These are phyloP conservation scores for Gallinago nigripennis DNA, from an alignment of 2,797 vertebrate genomes.

Conservation along the genomic window DNA sequence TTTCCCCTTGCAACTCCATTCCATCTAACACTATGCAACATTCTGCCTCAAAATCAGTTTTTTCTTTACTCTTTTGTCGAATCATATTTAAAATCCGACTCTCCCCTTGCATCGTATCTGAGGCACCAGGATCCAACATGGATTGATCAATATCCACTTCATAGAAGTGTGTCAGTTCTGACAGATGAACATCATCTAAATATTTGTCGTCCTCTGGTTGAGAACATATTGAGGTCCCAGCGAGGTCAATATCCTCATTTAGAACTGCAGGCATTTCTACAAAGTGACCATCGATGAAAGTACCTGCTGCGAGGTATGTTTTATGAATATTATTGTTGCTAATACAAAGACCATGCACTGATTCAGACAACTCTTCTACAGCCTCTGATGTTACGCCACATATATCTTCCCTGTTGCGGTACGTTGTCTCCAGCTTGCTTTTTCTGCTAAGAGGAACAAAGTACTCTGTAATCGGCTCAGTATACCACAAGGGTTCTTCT, in stretches of 20 bases:
- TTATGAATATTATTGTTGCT: conserved; percentile 88
- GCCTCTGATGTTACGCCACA: conserved; percentile 79
- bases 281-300: conserved; percentile 97
- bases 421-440: conserved; percentile 98
- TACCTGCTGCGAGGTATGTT: conserved; percentile 95
- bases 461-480: conserved; percentile 95
- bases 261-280: conserved; percentile 93
- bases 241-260: conserved; percentile 87
- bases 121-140: conserved; percentile 99
- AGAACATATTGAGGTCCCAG: conserved; percentile 93
- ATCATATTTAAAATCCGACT: conserved; percentile 99
- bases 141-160: conserved; percentile 99
- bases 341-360: conserved; percentile 91
- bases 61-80: conserved; percentile 95
- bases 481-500: conserved; percentile 99
- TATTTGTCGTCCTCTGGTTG: conserved; percentile 91
- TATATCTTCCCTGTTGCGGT: conserved; percentile 86
- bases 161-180: conserved; percentile 99
- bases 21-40: conserved; percentile 97
- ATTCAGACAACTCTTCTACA: conserved; percentile 86
- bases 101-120: conserved; percentile 94
- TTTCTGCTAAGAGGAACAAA: conserved; percentile 92
- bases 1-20: conserved; percentile 95
- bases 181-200: conserved; percentile 99
- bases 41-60: conserved; percentile 93